A percentile compares a stretch with the other conserved stretches of the same genome.
These are phyloP conservation scores for Drosophila incognita DNA, from an alignment of 2,888 invertebrate genomes.

Conservation along the genomic window DNA sequence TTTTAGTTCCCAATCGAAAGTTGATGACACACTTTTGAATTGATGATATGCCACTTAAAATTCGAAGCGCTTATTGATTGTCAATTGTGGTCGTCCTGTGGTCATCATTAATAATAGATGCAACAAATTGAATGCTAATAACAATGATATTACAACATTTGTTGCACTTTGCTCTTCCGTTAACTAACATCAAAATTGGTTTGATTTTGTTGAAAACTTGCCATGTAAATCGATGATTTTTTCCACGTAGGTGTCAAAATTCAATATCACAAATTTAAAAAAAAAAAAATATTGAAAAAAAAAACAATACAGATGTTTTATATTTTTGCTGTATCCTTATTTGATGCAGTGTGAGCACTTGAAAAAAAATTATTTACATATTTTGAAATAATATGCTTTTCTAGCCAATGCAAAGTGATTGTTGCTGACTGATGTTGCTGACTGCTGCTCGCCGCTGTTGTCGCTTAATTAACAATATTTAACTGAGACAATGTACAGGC, in stretches of 20 bases:
- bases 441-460: conserved; percentile 38
- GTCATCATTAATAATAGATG: conserved; percentile 2
- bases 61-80: conserved; percentile 57
- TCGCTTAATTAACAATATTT: conserved; percentile 72
- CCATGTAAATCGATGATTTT: background rate
- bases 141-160: background rate
- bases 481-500: conserved; percentile 75
- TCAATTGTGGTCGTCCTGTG: conserved; percentile 20
- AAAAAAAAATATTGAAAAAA: background rate
- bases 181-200: conserved; percentile 2
- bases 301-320: background rate
- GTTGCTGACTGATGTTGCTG: conserved; percentile 16
- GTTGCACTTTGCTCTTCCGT: conserved; percentile 1
- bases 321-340: conserved; percentile 7
- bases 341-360: conserved; percentile 7
- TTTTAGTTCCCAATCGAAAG: conserved; percentile 58
- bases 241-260: background rate
- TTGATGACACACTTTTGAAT: conserved; percentile 54
- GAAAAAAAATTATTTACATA: conserved; percentile 11
- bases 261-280: background rate
- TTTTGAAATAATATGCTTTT: background rate
- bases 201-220: background rate
- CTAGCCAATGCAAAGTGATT: conserved; percentile 3
- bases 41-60: background rate
- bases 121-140: conserved; percentile 4